Conservation (phyloP, 1,140 invertebrate species). For the Scaptodrosophila lebanonensis region DNA sequence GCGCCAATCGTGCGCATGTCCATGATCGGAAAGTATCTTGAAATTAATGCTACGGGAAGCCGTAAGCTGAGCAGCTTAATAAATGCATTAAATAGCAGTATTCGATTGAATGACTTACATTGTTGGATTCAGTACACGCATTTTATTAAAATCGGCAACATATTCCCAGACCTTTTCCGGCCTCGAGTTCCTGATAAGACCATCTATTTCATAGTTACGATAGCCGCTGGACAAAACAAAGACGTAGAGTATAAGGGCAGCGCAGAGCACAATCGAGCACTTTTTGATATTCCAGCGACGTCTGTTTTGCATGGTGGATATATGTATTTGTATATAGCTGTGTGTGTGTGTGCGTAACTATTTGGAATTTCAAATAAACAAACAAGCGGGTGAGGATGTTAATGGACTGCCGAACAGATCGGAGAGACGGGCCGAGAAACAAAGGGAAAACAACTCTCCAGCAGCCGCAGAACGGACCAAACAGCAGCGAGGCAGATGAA, state of each 20-base stretch:
- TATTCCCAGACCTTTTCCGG: slow-evolving; percentile 84
- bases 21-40: slow-evolving; percentile 81
- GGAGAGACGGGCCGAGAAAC: no score
- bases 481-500: slow-evolving; percentile 13
- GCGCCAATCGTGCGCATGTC: slow-evolving; percentile 83
- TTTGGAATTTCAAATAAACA: slow-evolving; percentile 64
- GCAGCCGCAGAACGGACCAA: slow-evolving; percentile 7
- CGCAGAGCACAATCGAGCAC: slow-evolving; percentile 32
- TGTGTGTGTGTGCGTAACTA: slow-evolving; percentile 18
- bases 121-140: slow-evolving; percentile 84
- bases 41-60: slow-evolving; percentile 83
- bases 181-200: slow-evolving; percentile 78
- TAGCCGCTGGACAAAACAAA: slow-evolving; percentile 64
- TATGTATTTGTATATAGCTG: slow-evolving; percentile 13
- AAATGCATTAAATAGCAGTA: not conserved
- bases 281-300: slow-evolving; percentile 65
- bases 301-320: slow-evolving; percentile 34
- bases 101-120: slow-evolving; percentile 80
- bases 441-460: slow-evolving; percentile 24
- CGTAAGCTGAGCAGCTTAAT: slow-evolving; percentile 22
- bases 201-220: slow-evolving; percentile 74
- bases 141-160: slow-evolving; percentile 85
- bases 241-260: slow-evolving; percentile 44
- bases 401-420: not conserved
- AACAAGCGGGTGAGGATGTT: slow-evolving; percentile 2